Conservation (phyloP, 2,888 invertebrate genomes). For the Polietes domitor region DNA sequence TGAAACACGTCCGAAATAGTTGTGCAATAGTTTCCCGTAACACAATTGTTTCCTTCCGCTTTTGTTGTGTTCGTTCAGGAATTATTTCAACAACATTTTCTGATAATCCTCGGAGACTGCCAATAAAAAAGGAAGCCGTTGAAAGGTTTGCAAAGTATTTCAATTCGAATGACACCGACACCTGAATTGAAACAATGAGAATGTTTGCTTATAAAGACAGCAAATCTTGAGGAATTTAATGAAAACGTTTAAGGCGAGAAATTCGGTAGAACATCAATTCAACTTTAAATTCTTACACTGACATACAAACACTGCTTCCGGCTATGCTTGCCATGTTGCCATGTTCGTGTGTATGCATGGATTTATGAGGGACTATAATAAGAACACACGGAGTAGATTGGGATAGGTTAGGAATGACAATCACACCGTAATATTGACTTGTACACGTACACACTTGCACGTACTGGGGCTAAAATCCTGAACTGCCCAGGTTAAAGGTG, state of each 20-base stretch:
- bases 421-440: conserved; percentile 4
- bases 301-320: conserved; percentile 6
- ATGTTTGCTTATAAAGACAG: background rate
- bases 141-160: background rate
- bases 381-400: background rate
- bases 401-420: background rate
- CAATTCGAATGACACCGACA: background rate
- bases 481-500: too few species aligned
- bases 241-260: background rate
- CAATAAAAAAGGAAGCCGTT: background rate
- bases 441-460: background rate
- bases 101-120: background rate
- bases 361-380: background rate
- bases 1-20: conserved; percentile 25
- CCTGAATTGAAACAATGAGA: background rate
- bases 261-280: background rate
- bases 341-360: background rate
- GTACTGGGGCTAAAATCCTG: too few species aligned
- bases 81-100: background rate
- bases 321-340: background rate
- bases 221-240: background rate
- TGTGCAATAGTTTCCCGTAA: conserved; percentile 5
- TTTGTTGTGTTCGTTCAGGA: background rate
- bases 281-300: background rate
- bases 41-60: conserved; percentile 1